A percentile compares a stretch with the other conserved stretches of the same genome.
Conservation (phyloP, 2,113 vertebrate genomes). For the Daboia siamensis region DNA sequence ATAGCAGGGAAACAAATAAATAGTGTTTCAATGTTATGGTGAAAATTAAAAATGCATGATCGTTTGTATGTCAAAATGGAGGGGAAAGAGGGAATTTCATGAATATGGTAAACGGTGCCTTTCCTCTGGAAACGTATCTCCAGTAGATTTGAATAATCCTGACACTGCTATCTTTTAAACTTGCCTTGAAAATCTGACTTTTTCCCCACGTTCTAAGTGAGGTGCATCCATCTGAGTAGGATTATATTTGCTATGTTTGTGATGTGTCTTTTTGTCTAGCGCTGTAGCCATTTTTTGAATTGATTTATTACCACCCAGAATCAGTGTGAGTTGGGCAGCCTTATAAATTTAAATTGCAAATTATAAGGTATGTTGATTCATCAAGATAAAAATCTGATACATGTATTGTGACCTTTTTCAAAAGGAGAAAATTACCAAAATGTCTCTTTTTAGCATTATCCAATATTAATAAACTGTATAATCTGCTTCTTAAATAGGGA, state of each 20-base stretch:
- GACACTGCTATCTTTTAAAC: too few relatives aligned
- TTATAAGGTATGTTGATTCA: neutral
- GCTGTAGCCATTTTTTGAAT: neutral
- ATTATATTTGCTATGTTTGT: neutral
- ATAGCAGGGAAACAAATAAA: neutral
- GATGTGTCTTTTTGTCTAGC: neutral
- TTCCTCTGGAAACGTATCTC: too few relatives aligned
- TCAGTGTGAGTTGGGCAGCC: neutral
- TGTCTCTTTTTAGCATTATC: neutral
- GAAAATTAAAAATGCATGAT: slow-evolving; percentile 6
- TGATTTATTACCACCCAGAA: neutral
- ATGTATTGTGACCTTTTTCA: neutral
- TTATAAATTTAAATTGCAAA: neutral
- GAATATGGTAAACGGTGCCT: neutral
- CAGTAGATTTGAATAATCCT: too few relatives aligned
- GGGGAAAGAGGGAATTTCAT: neutral
- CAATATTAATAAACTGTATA: neutral
- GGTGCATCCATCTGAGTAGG: neutral
- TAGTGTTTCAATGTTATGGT: neutral
- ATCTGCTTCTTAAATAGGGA: neutral
- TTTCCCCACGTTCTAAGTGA: neutral
- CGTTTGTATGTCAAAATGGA: neutral
- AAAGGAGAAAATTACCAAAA: neutral
- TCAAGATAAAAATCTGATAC: neutral
- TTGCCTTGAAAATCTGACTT: neutral